These are phyloP conservation scores for Mormyrus hasselquistii DNA, from an alignment of 2,797 vertebrate genomes.

Conservation along the genomic window DNA sequence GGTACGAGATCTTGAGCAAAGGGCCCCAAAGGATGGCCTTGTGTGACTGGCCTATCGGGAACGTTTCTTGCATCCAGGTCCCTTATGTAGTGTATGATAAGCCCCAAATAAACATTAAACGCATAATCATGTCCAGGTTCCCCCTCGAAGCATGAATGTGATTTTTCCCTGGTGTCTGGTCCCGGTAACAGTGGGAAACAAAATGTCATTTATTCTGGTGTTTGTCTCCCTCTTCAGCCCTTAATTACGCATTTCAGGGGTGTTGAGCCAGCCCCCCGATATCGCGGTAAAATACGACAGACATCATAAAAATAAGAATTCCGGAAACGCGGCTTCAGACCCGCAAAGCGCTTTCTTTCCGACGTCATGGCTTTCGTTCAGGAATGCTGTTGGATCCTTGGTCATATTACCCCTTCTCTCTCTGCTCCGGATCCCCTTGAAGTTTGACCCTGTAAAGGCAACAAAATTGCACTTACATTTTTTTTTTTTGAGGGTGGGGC, in stretches of 20 bases:
- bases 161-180: neutral
- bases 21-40: neutral
- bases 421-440: constrained; percentile 61
- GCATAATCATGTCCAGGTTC: neutral
- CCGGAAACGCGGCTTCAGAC: neutral
- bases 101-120: neutral
- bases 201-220: neutral
- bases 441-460: constrained; percentile 67
- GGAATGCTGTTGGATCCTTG: too few relatives aligned
- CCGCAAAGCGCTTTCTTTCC: neutral
- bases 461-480: constrained; percentile 56
- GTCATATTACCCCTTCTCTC: constrained; percentile 36
- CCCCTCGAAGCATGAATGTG: neutral
- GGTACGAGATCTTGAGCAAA: neutral
- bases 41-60: neutral
- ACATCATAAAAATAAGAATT: neutral
- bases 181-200: neutral
- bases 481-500: constrained; percentile 12
- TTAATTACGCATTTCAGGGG: neutral
- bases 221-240: neutral
- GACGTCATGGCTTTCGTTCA: neutral
- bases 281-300: neutral
- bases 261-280: neutral
- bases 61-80: neutral
- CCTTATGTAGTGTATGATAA: neutral